These are phyloP conservation scores for Gambusia yucatana DNA, from an alignment of 2,797 vertebrate genomes.

Conservation along the genomic window DNA sequence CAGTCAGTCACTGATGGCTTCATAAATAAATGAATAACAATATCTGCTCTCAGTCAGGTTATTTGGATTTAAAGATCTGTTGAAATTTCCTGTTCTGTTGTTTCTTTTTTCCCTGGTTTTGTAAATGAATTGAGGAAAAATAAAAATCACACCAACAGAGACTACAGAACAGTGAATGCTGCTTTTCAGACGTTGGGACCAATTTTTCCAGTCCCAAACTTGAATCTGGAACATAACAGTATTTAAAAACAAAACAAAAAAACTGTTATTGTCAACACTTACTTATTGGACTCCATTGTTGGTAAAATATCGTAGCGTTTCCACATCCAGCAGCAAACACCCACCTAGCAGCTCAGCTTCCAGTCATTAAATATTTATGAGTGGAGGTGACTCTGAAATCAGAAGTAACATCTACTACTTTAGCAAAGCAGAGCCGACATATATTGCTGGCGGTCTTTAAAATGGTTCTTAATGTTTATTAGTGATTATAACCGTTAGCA, in stretches of 20 bases:
- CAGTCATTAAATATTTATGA: constrained; percentile 3
- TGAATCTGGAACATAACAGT: not conserved
- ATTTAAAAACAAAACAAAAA: not conserved
- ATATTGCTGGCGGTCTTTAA: not conserved
- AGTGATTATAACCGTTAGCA: not conserved
- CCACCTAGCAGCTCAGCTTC: not conserved
- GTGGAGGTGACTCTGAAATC: not conserved
- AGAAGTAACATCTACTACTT: not conserved
- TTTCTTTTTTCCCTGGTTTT: not conserved
- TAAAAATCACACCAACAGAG: not conserved
- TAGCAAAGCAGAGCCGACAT: not conserved
- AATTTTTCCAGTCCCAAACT: no score
- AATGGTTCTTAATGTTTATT: not conserved
- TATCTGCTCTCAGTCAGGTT: not conserved
- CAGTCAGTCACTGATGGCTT: not conserved
- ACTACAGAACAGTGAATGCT: not conserved
- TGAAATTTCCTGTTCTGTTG: not conserved
- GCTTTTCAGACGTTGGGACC: no score
- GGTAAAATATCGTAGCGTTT: not conserved
- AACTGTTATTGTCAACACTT: not conserved
- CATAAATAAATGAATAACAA: not conserved
- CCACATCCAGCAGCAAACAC: not conserved
- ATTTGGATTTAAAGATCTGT: not conserved
- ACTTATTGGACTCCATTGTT: not conserved
- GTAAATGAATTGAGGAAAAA: not conserved